A percentile compares a stretch with the other conserved stretches of the same genome.
phyloP scores from a whole-genome alignment of 2,797 vertebrate species.

The Acestrorhynchus altus region DNA sequence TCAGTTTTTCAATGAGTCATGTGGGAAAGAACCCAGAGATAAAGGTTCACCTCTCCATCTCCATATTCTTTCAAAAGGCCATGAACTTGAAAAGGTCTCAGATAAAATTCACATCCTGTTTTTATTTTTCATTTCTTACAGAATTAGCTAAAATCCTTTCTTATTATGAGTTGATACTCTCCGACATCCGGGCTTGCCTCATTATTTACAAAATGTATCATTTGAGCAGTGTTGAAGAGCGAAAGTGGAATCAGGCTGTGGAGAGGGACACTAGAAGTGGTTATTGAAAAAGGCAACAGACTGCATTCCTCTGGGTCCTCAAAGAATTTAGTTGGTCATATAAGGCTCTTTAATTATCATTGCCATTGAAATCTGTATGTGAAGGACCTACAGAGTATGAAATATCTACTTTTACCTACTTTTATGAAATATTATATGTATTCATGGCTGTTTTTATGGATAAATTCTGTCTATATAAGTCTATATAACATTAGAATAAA shows the following conservation, averaged over 20 bases:
- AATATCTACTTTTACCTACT: no score
- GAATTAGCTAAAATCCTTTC: not conserved
- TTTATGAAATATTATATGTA: no score
- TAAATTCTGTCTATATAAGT: no score
- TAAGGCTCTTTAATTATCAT: no score
- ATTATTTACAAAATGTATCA: not conserved
- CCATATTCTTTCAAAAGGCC: conserved; percentile 30
- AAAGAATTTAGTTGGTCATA: no score
- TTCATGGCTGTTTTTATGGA: no score
- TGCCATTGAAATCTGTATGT: no score
- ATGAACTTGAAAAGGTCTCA: conserved; percentile 16
- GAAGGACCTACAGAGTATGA: no score
- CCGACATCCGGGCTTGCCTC: not conserved
- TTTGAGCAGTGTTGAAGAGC: no score
- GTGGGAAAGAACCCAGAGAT: conserved; percentile 12
- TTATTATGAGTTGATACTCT: not conserved
- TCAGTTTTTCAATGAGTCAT: conserved; percentile 39
- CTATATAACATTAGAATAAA: no score
- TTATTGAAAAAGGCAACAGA: no score
- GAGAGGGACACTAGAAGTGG: not conserved
- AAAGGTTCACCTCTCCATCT: conserved; percentile 9
- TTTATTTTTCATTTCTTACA: conserved; percentile 1
- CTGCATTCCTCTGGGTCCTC: not conserved
- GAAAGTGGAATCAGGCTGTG: no score
- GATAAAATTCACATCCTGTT: conserved; percentile 10